Conservation (phyloP, 2,797 vertebrate genomes). For the Bufotes viridis region DNA sequence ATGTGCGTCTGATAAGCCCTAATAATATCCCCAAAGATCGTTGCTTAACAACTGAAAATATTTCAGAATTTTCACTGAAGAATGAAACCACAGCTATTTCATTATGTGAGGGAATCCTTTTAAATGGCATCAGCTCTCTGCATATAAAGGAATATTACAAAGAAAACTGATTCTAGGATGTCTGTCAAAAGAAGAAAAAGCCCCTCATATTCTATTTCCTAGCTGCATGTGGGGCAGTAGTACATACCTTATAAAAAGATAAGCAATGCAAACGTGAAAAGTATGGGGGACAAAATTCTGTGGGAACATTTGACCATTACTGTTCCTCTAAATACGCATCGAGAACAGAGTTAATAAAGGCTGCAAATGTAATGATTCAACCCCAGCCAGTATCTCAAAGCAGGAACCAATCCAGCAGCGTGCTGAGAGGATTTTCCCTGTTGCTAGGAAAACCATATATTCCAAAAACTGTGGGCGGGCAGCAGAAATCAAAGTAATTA, state of each 20-base stretch:
- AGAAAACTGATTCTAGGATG: not conserved
- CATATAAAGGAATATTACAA: not conserved
- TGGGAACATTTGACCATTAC: not conserved
- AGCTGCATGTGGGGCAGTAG: not conserved
- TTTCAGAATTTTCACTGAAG: not conserved
- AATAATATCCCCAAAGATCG: not conserved
- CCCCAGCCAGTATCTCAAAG: not conserved
- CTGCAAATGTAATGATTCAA: conserved; percentile 34
- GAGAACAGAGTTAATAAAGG: conserved; percentile 22
- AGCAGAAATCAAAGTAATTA: conserved; percentile 4
- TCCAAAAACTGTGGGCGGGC: conserved; percentile 14
- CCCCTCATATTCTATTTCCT: not conserved
- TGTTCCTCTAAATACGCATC: not conserved
- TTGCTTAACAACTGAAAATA: not conserved
- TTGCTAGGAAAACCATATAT: conserved; percentile 26
- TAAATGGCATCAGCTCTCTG: not conserved
- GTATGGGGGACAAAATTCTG: not conserved
- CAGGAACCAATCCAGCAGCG: conserved; percentile 35
- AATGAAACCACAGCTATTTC: not conserved
- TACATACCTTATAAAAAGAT: not conserved
- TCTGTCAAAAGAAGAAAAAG: too few species aligned
- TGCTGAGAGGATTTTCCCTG: conserved; percentile 29
- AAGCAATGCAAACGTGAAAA: not conserved
- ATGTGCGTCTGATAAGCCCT: not conserved
- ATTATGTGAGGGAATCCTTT: too few species aligned